Evolutionary conservation across 2,888 invertebrate species (phyloP), one percentile per base, ranked within the genome.

Genomic region (Noctua pronuba): DNA sequence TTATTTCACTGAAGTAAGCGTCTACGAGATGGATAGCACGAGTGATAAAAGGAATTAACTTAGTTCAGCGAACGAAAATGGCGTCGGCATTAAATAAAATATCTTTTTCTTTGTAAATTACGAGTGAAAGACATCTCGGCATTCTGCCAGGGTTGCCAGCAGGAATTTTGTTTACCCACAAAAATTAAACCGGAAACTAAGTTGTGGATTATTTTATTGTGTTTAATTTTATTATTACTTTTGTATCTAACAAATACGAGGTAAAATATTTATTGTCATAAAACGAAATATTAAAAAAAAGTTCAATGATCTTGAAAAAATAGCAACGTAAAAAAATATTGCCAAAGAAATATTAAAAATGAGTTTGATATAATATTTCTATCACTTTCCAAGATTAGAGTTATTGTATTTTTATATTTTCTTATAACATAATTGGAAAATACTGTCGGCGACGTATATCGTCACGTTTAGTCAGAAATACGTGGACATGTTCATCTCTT

Each of bases 91-190:
- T 64, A 64, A 75, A 79, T 85, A 79, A 80, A 77, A 71, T 71
- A 66, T 52, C 10, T 75, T 84, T 88, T 84, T 86, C 80, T 80
- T 77, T 64, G 77, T 84, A 88, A 89, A 88, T 62, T 88, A 82
- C 35, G 67, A 73, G 79, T 70, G 65, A 64, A 74, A 80, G 71
- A 84, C 84, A 73, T 88, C 58, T 68, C 74, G 73, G 68, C 76
- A 69, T 78, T 74, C 75, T 64, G 73, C 60, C 74, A 75, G 81
- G 41, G 88, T 87, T 89, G 78, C 89, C 80, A 88, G 78, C 49
- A 24, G 28, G 11, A 86, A 89, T 78, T 75, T 73, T 64, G 24
- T 68, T 79, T 79, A 68, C 74, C 75, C 80, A 38, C 46, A 52
- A 49, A 49, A 28, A 60, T 64, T 6, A 38, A 18, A 69, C 21